Conservation (phyloP, 2,113 vertebrate genomes). For the Pandion haliaetus region DNA sequence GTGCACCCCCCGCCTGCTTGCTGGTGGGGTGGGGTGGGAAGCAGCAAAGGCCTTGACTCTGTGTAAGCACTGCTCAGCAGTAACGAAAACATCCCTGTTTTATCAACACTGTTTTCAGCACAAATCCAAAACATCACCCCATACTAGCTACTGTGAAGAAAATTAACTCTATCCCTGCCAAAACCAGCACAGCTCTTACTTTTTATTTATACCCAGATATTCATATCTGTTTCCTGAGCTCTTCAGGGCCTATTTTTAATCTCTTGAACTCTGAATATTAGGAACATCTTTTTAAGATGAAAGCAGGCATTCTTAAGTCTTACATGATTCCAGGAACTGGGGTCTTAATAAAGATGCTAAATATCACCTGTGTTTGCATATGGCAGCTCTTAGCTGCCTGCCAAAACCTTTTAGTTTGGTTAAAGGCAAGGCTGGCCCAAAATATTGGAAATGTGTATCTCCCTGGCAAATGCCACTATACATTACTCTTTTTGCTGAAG, state of each 20-base stretch:
- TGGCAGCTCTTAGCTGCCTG: neutral
- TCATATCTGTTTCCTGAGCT: neutral
- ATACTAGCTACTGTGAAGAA: too few relatives aligned
- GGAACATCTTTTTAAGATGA: neutral
- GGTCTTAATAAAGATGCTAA: neutral
- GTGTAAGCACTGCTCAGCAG: too few relatives aligned
- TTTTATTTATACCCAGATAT: neutral
- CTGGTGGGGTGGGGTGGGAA: too few relatives aligned
- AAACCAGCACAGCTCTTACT: neutral
- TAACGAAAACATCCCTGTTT: too few relatives aligned
- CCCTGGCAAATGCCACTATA: neutral
- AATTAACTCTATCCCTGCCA: too few relatives aligned
- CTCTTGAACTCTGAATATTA: neutral
- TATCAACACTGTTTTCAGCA: too few relatives aligned
- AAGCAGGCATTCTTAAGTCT: neutral
- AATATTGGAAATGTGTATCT: neutral
- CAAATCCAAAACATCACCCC: too few relatives aligned
- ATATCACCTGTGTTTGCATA: neutral
- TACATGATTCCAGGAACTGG: neutral
- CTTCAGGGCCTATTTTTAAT: neutral
- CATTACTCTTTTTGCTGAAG: neutral
- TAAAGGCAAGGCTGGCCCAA: neutral
- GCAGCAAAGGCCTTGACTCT: too few relatives aligned
- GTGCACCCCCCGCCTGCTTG: too few relatives aligned
- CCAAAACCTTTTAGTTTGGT: neutral